Evolutionary conservation across 2,797 vertebrate species (phyloP), one percentile per base, ranked within the genome.

Genomic region (Clarias laeviceps): DNA sequence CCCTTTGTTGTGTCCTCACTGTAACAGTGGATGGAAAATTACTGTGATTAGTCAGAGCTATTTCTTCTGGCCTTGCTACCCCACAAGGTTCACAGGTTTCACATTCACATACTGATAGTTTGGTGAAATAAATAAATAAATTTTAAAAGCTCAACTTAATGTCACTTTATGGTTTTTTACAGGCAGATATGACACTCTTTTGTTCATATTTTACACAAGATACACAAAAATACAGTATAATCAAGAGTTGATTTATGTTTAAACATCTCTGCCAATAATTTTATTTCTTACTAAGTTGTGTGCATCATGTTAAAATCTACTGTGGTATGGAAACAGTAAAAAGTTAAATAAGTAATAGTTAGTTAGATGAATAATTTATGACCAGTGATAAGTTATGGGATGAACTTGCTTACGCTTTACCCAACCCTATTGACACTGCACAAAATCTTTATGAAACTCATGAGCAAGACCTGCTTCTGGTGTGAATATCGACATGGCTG

Each of bases 1-100:
- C 89, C 91, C 92, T 93, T 91, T 91, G 87, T 93, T 91, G 92
- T 92, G 90, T 92, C 86, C 89, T 82, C 91, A 91, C 90, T 93
- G 92, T 93, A 94, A 92, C 93, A 91, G 93, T 94, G 91, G 93
- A 93, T 92, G 90, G 91, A 93, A 94, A 95, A 95, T 95, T 92
- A 94, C 91, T 93, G 92, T 83, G 66, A 88, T 85, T 89, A 92
- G 90, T 89, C 88, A 50, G 81, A 92, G 91, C 91, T 91, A 90
- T 85, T 57, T 91, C 90, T 91, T 88, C 85, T 92, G 92, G 92
- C 92, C 92, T 93, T 93, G 92, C 92, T 90, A 88, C 92, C 91
- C 93, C 89, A 90, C 91, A 88, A 92, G 91, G 77, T 59, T 40
- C 17, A 84, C 57, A 65, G 77, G 86, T 87, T 82, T 84, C 59